phyloP scores from a whole-genome alignment of 1,140 invertebrate genomes.

The Pomacea maculata region DNA sequence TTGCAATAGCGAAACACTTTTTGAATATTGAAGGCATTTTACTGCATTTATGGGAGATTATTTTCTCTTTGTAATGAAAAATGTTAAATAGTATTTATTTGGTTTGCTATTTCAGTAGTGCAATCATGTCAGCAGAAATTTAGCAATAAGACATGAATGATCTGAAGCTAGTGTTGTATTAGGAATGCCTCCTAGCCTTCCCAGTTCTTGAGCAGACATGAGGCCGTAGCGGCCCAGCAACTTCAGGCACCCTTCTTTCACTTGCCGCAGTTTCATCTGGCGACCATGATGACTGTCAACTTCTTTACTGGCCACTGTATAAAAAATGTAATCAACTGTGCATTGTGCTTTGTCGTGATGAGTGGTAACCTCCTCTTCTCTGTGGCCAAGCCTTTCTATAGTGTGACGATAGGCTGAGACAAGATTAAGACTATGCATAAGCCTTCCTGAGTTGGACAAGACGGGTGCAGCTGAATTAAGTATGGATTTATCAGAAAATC shows the following conservation, averaged over 20 bases:
- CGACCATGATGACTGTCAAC: constrained; percentile 1
- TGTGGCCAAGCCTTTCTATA: constrained; percentile 20
- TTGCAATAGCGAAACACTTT: too few species aligned
- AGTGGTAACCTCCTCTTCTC: constrained; percentile 50
- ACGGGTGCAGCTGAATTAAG: neutral
- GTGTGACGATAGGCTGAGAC: constrained; percentile 56
- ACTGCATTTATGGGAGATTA: too few species aligned
- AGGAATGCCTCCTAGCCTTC: constrained; percentile 74
- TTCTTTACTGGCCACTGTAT: constrained; percentile 33
- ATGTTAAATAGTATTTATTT: too few species aligned
- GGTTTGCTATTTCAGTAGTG: too few species aligned
- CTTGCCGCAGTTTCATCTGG: constrained; percentile 11
- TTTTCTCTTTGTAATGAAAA: too few species aligned
- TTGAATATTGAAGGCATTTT: too few species aligned
- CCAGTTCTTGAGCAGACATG: constrained; percentile 72
- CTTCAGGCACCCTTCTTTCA: constrained; percentile 65
- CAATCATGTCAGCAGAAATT: constrained; percentile 40
- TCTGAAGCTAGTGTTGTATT: constrained; percentile 69
- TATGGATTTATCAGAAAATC: neutral
- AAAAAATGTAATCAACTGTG: constrained; percentile 66
- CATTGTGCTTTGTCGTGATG: constrained; percentile 44
- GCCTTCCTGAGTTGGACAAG: constrained; percentile 16
- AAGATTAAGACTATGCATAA: constrained; percentile 60
- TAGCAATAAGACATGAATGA: constrained; percentile 49
- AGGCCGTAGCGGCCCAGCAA: constrained; percentile 73